Evolutionary conservation across 1,140 invertebrate genomes (phyloP).

Genomic region (Drosophila truncata): DNA sequence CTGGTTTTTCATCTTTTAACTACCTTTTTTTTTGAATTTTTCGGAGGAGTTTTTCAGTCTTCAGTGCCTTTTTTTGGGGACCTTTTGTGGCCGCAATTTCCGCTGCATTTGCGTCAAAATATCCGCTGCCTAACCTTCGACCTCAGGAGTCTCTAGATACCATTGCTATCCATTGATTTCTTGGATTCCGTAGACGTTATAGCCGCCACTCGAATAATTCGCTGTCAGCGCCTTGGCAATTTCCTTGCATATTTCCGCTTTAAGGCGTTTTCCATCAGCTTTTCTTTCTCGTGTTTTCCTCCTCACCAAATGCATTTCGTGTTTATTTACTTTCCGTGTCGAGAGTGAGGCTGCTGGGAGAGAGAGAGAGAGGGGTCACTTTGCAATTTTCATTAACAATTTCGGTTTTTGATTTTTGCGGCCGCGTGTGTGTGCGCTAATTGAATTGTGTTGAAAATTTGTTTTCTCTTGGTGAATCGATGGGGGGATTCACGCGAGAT

Average conservation of each 20-base stretch:
- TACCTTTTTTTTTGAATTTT: constrained; percentile 1
- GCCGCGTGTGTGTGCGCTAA: constrained; percentile 63
- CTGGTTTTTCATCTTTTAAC: constrained; percentile 7
- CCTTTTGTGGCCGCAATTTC: constrained; percentile 70
- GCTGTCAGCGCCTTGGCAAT: constrained; percentile 75
- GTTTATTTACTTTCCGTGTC: constrained; percentile 57
- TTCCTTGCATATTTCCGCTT: constrained; percentile 81
- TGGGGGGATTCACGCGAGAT: constrained; percentile 24
- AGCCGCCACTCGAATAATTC: constrained; percentile 32
- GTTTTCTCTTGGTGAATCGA: constrained; percentile 32
- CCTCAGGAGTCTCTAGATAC: not conserved
- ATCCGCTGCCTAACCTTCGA: constrained; percentile 19
- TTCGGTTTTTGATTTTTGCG: constrained; percentile 61
- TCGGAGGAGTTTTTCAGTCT: constrained; percentile 5
- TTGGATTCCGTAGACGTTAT: constrained; percentile 9
- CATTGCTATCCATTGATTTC: constrained; percentile 21
- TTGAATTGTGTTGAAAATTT: constrained; percentile 72
- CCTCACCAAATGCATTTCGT: constrained; percentile 41
- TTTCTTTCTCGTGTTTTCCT: constrained; percentile 39
- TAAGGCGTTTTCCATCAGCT: constrained; percentile 70
- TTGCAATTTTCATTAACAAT: constrained; percentile 77
- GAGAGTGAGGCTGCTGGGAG: not conserved
- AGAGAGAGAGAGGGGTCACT: constrained; percentile 4
- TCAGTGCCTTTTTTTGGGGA: constrained; percentile 11
- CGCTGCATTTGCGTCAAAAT: constrained; percentile 44